Conservation (phyloP, 2,113 vertebrate species). For the Oplegnathus fasciatus region DNA sequence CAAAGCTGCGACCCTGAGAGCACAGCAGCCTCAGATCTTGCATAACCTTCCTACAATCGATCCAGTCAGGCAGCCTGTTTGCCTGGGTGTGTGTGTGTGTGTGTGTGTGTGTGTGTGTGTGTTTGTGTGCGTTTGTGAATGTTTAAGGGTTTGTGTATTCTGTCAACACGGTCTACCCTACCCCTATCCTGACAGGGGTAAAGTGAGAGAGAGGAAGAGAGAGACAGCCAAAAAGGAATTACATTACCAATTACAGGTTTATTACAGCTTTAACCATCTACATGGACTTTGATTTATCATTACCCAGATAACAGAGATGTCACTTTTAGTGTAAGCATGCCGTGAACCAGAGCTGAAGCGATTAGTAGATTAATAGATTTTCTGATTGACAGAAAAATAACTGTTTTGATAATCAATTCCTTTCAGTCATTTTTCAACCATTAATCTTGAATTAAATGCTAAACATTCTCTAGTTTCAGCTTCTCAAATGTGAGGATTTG, state of each 20-base stretch:
- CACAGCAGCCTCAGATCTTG: slow-evolving; percentile 24
- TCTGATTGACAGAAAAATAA: neutral
- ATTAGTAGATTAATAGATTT: too few species aligned
- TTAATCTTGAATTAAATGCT: neutral
- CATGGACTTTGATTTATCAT: neutral
- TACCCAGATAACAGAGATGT: neutral
- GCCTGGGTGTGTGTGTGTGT: neutral
- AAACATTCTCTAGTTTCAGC: neutral
- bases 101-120: slow-evolving; percentile 16
- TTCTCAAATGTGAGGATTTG: neutral
- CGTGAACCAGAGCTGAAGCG: neutral
- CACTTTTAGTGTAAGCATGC: neutral
- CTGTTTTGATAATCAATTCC: neutral
- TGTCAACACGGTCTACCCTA: slow-evolving; percentile 25
- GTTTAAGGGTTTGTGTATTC: slow-evolving; percentile 48
- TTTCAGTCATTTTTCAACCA: neutral
- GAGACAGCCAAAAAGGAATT: neutral
- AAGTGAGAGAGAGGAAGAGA: neutral
- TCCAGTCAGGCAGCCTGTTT: slow-evolving; percentile 29
- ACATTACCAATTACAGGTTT: neutral
- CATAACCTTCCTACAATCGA: slow-evolving; percentile 34
- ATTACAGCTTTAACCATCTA: neutral
- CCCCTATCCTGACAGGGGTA: neutral
- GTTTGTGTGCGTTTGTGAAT: slow-evolving; percentile 11
- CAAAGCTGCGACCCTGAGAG: neutral